Evolutionary conservation across 1,140 invertebrate genomes (phyloP).

Genomic region (Eufriesea mexicana): DNA sequence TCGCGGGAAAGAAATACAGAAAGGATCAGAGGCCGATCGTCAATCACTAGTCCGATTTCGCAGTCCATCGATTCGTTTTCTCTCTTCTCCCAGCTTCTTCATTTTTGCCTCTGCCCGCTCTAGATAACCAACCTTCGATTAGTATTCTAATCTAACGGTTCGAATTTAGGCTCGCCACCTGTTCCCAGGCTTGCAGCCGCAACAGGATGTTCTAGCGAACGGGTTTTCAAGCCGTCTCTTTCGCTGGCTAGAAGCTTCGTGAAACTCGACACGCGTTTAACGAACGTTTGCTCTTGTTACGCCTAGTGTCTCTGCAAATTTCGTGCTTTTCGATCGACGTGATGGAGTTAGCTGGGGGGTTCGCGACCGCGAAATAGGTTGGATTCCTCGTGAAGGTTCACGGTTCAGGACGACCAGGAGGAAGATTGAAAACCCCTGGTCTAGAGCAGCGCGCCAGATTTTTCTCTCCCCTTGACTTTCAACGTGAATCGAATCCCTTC

Average conservation of each 20-base stretch:
- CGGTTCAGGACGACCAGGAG: neutral
- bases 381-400: neutral
- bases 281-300: neutral
- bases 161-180: conserved; percentile 46
- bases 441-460: conserved; percentile 3
- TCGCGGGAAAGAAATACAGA: neutral
- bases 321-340: neutral
- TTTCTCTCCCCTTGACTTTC: neutral
- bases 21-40: neutral
- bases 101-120: neutral
- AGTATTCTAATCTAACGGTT: conserved; percentile 44
- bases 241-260: neutral
- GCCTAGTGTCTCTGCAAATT: neutral
- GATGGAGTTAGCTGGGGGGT: neutral
- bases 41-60: neutral
- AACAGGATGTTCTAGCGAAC: conserved; percentile 39
- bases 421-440: conserved; percentile 27
- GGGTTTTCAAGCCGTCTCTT: conserved; percentile 6
- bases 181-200: conserved; percentile 19
- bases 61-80: neutral
- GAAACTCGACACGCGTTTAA: conserved; percentile 2
- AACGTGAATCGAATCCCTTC: conserved; percentile 25
- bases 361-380: neutral
- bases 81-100: conserved; percentile 4
- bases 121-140: conserved; percentile 34